Evolutionary conservation across 2,797 vertebrate genomes (phyloP).

Genomic region (Geotria australis): DNA sequence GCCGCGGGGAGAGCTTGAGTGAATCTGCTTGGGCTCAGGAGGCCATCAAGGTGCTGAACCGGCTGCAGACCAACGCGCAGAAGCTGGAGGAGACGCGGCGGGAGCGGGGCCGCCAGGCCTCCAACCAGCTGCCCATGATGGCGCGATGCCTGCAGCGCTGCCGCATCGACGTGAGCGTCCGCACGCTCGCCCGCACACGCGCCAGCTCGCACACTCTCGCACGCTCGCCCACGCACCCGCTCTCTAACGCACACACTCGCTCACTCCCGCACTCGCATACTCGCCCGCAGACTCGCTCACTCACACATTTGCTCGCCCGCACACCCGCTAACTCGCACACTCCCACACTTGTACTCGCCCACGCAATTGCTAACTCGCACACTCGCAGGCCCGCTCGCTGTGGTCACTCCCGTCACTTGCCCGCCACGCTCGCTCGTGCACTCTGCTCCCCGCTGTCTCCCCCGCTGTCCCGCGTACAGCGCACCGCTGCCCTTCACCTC

Average conservation of each 20-base stretch:
- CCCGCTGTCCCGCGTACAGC: too few species aligned
- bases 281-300: not conserved
- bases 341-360: not conserved
- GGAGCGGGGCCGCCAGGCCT: conserved; percentile 25
- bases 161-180: conserved; percentile 26
- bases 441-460: too few species aligned
- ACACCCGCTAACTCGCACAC: not conserved
- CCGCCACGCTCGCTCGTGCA: too few species aligned
- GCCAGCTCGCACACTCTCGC: not conserved
- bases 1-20: too few species aligned
- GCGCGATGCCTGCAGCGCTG: conserved; percentile 27
- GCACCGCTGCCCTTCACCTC: too few species aligned
- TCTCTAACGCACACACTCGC: not conserved
- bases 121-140: conserved; percentile 45
- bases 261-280: not conserved
- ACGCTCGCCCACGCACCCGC: not conserved
- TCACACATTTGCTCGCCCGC: not conserved
- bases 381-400: not conserved
- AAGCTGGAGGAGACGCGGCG: conserved; percentile 29
- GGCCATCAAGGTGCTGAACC: conserved; percentile 53
- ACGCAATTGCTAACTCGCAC: not conserved
- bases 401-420: too few species aligned
- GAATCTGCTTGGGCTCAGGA: conserved; percentile 18
- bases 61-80: conserved; percentile 57
- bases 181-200: not conserved